Percentiles rank a stretch among this genome's conserved stretches.
Evolutionary conservation across 2,113 vertebrate genomes (phyloP).

Genomic region (Machaerirhynchus nigripectus): DNA sequence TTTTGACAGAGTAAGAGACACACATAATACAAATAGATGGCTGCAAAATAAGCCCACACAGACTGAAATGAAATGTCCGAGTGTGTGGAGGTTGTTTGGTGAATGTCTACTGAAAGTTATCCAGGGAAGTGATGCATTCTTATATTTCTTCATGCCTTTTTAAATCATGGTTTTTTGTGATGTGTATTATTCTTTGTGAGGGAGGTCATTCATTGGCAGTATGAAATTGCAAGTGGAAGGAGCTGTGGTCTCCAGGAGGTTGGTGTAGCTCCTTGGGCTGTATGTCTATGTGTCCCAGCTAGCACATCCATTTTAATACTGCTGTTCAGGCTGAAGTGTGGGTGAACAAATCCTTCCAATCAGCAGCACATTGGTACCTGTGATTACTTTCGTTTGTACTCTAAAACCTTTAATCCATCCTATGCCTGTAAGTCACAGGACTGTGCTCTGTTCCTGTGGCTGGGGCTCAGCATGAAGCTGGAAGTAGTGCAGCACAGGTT

Average conservation of each 20-base stretch:
- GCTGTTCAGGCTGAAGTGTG: background rate
- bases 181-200: background rate
- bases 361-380: background rate
- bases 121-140: background rate
- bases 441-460: background rate
- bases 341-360: background rate
- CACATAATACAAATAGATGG: background rate
- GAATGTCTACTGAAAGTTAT: background rate
- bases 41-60: background rate
- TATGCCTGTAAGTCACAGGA: background rate
- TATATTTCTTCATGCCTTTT: background rate
- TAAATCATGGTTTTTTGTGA: background rate
- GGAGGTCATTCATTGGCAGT: background rate
- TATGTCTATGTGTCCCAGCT: background rate
- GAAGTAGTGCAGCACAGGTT: background rate
- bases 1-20: background rate
- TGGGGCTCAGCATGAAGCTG: background rate
- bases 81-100: background rate
- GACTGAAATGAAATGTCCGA: background rate
- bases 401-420: background rate
- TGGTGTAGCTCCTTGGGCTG: background rate
- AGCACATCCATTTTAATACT: background rate
- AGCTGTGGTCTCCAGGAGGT: background rate
- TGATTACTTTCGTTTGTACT: background rate
- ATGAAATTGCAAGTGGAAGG: background rate